These are phyloP conservation scores for Oxystoma pomonae DNA, from an alignment of 2,888 invertebrate genomes.

Conservation along the genomic window DNA sequence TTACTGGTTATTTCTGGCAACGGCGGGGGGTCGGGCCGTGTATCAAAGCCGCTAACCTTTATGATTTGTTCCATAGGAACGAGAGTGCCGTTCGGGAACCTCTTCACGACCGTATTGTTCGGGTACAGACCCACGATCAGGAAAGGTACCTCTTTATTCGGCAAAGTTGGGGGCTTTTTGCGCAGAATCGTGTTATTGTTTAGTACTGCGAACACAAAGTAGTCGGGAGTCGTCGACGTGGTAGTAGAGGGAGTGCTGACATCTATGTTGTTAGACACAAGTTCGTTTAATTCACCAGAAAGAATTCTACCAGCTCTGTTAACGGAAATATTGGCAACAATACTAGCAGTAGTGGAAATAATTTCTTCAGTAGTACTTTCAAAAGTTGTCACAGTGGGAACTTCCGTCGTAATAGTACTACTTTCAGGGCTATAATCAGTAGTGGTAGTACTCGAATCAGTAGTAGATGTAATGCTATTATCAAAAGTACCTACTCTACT, in stretches of 20 bases:
- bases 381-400: background rate
- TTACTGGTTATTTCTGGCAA: conserved; percentile 62
- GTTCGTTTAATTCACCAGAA: conserved; percentile 26
- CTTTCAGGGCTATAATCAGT: conserved; percentile 15
- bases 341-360: background rate
- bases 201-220: conserved; percentile 69
- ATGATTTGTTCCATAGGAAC: conserved; percentile 59
- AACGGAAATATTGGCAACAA: background rate
- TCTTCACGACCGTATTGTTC: conserved; percentile 74
- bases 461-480: conserved; percentile 26
- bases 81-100: conserved; percentile 75
- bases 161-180: conserved; percentile 65
- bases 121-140: conserved; percentile 73
- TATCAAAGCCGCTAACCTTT: conserved; percentile 57
- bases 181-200: conserved; percentile 76
- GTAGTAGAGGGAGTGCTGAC: conserved; percentile 28
- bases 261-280: conserved; percentile 32
- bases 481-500: conserved; percentile 47
- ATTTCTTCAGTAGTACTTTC: conserved; percentile 7
- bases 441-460: conserved; percentile 9
- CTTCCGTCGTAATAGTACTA: conserved; percentile 9
- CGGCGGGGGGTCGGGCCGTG: conserved; percentile 51
- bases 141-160: conserved; percentile 66
- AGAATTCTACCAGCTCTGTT: conserved; percentile 37
- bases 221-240: conserved; percentile 52